A percentile compares a stretch with the other conserved stretches of the same genome.
phyloP scores from a whole-genome alignment of 2,888 invertebrate genomes.

The Oxycera nigricornis region DNA sequence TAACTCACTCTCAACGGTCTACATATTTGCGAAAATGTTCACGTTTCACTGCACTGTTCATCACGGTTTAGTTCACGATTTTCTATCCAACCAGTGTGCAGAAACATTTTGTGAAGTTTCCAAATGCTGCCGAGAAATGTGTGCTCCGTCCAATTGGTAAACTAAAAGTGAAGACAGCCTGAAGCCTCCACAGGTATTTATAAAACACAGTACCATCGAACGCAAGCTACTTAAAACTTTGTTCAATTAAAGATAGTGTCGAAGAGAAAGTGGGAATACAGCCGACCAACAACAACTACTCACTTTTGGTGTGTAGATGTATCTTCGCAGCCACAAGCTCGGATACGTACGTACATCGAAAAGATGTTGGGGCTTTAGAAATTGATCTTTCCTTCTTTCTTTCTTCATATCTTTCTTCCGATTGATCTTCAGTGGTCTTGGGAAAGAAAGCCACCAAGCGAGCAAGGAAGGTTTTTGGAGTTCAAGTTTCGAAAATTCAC shows the following conservation, averaged over 20 bases:
- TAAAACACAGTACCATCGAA: slow-evolving; percentile 8
- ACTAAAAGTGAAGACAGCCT: slow-evolving; percentile 21
- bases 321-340: background rate
- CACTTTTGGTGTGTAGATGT: background rate
- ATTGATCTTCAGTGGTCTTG: slow-evolving; percentile 5
- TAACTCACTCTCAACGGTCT: background rate
- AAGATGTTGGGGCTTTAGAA: background rate
- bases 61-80: no score
- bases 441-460: slow-evolving; percentile 5
- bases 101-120: background rate
- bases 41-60: no score
- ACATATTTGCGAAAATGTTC: background rate
- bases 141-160: background rate
- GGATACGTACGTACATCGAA: background rate
- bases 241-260: slow-evolving; percentile 22
- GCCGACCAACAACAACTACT: slow-evolving; percentile 13
- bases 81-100: background rate
- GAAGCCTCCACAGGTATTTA: slow-evolving; percentile 23
- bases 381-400: slow-evolving; percentile 8
- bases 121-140: background rate
- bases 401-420: slow-evolving; percentile 11
- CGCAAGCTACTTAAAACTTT: background rate
- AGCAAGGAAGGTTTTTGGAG: slow-evolving; percentile 24
- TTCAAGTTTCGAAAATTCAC: slow-evolving; percentile 19
- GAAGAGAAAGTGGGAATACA: slow-evolving; percentile 38